A percentile compares a stretch with the other conserved stretches of the same genome.
Conservation (phyloP, 2,888 invertebrate genomes). For the Drosophila lacicola region DNA sequence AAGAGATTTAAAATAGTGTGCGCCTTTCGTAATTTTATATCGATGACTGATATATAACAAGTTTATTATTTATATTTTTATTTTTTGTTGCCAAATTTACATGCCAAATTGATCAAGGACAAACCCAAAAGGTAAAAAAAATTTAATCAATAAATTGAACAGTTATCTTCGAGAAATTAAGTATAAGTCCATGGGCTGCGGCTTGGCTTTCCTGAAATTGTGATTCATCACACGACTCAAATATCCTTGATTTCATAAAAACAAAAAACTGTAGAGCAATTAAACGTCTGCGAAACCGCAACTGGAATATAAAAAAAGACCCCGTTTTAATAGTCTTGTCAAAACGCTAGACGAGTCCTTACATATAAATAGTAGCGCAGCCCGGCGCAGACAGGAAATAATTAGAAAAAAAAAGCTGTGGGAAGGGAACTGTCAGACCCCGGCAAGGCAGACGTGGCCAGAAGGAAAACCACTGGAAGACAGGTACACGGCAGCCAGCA, state of each 20-base stretch:
- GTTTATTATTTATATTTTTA: too few relatives aligned
- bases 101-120: too few relatives aligned
- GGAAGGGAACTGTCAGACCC: conserved; percentile 11
- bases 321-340: conserved; percentile 6
- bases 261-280: not conserved
- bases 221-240: not conserved
- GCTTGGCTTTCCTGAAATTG: not conserved
- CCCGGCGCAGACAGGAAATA: conserved; percentile 28
- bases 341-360: conserved; percentile 1
- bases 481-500: conserved; percentile 23
- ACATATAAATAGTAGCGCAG: conserved; percentile 6
- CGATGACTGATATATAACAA: too few relatives aligned
- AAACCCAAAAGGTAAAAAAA: too few relatives aligned
- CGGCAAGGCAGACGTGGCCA: not conserved
- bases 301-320: conserved; percentile 5
- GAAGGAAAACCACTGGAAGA: conserved; percentile 37
- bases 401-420: conserved; percentile 50
- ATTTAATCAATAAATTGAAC: too few relatives aligned
- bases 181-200: not conserved
- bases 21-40: too few relatives aligned
- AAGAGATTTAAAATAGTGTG: too few relatives aligned
- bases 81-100: too few relatives aligned
- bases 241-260: too few relatives aligned
- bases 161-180: not conserved
- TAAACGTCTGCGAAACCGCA: not conserved